Conservation (phyloP, 2,113 vertebrate species). For the Columbina picui region DNA sequence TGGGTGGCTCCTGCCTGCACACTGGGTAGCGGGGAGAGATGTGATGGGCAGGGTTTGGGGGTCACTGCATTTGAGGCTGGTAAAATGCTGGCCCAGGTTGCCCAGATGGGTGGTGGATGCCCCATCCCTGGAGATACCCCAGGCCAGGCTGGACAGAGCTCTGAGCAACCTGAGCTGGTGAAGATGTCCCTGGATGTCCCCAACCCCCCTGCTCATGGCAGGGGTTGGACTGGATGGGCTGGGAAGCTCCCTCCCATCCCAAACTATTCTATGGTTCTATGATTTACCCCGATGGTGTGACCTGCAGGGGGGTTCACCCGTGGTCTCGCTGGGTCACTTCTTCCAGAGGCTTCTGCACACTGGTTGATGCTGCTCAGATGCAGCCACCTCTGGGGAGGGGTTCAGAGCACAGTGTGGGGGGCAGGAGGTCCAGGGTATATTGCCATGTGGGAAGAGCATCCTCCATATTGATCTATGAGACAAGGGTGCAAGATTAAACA, state of each 20-base stretch:
- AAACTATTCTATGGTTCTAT: too few species aligned
- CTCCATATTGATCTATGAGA: not conserved
- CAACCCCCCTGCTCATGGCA: too few species aligned
- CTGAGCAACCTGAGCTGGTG: too few species aligned
- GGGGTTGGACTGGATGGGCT: too few species aligned
- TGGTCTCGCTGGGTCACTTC: not conserved
- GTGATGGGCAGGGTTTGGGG: not conserved
- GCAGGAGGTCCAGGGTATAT: not conserved
- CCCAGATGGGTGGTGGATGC: too few species aligned
- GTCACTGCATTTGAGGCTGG: not conserved
- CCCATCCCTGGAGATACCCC: too few species aligned
- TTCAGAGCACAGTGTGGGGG: rapidly evolving
- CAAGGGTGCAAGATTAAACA: not conserved
- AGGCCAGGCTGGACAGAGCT: too few species aligned
- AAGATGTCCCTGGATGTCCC: too few species aligned
- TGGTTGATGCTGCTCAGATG: not conserved
- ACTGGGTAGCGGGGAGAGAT: not conserved
- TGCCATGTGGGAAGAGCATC: rapidly evolving
- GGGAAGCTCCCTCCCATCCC: too few species aligned
- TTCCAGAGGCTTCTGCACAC: not conserved
- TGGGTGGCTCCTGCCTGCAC: not conserved
- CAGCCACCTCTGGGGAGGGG: not conserved
- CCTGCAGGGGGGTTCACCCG: rapidly evolving
- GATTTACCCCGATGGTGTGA: not conserved
- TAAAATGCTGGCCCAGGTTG: too few species aligned